Percentiles rank a stretch among this genome's conserved stretches.
Conservation (phyloP, 2,113 vertebrate genomes). For the Piprites chloris region DNA sequence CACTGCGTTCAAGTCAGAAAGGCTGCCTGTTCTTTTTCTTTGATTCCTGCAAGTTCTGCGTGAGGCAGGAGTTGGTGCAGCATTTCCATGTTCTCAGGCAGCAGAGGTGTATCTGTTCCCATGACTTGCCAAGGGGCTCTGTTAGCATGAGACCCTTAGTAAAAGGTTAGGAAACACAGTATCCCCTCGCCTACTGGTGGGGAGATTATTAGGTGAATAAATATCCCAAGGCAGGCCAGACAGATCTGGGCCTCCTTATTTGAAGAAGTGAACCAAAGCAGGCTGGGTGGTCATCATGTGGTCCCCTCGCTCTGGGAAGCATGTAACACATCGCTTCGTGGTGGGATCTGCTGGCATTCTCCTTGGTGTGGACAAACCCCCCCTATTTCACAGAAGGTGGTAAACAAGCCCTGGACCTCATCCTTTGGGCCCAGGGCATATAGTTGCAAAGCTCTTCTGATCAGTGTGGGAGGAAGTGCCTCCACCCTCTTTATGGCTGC, state of each 20-base stretch:
- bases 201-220: neutral
- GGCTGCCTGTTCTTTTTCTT: neutral
- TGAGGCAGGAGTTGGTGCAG: neutral
- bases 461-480: slow-evolving; percentile 52
- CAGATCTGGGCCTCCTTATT: neutral
- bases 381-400: neutral
- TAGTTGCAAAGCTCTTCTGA: slow-evolving; percentile 38
- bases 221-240: neutral
- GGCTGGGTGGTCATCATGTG: neutral
- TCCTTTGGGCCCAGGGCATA: slow-evolving; percentile 51
- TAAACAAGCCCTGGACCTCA: slow-evolving; percentile 55
- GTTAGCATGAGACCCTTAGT: neutral
- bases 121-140: neutral
- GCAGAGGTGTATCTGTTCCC: neutral
- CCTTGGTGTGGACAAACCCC: neutral
- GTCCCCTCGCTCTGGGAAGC: neutral
- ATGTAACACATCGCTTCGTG: neutral
- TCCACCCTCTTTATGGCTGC: slow-evolving; percentile 47
- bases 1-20: neutral
- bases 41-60: neutral
- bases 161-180: neutral
- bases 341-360: neutral
- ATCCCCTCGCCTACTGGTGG: neutral
- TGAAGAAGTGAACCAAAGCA: neutral
- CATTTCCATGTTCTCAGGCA: neutral